Evolutionary conservation across 2,888 invertebrate genomes (phyloP), one percentile per base, ranked within the genome.

Genomic region (Sesia bembeciformis): DNA sequence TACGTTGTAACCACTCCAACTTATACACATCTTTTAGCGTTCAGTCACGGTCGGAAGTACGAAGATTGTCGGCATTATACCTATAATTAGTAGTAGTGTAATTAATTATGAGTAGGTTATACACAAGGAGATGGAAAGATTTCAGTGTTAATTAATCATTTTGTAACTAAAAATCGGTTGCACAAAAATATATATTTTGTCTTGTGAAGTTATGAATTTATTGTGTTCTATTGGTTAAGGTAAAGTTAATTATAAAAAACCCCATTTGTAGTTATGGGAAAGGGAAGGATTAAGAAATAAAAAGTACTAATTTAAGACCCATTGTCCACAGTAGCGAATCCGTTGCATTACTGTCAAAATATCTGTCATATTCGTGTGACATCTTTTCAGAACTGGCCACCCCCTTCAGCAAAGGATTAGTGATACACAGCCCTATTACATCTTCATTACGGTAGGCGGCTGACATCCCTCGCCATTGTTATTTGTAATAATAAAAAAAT

Each of bases 301-400:
- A 68, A 71, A 71, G 63, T 58, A 65, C 68, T 72, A 76, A 74
- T 76, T 77, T 74, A 65, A 65, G 70, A 56, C 67, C 60, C 54
- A 52, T 39, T 53, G 50, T 49, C 52, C 52, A 55, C 55, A 52
- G 67, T 63, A 70, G 72, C 53, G 74, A 78, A 74, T 78, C 75
- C 82, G 84, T 85, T 87, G 88, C 85, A 85, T 86, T 87, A 85
- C 75, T 89, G 89, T 89, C 88, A 89, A 85, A 87, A 88, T 88
- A 89, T 77, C 87, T 88, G 87, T 89, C 89, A 89, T 86, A 81
- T 85, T 83, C 71, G 70, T 69, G 75, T 87, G 88, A 89, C 87
- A 86, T 86, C 86, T 73, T 86, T 87, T 87, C 79, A 88, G 68
- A 56, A 61, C 61, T 72, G 70, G 76, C 74, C 84, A 84, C 87